A percentile compares a stretch with the other conserved stretches of the same genome.
phyloP scores from a whole-genome alignment of 2,888 invertebrate species.

The Meliscaeva auricollis region DNA sequence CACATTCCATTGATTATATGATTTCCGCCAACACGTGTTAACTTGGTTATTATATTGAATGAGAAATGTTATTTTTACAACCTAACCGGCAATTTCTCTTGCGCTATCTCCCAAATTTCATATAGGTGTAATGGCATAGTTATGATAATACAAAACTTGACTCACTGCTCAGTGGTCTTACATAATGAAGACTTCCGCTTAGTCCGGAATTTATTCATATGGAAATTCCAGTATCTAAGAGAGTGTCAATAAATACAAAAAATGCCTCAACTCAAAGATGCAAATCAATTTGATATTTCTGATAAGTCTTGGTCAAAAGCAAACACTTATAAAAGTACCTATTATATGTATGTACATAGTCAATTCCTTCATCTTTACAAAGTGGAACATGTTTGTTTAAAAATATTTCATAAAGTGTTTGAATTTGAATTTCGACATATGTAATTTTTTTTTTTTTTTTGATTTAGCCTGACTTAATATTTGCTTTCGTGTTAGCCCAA shows the following conservation, averaged over 20 bases:
- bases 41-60: not conserved
- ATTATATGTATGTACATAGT: not conserved
- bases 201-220: not conserved
- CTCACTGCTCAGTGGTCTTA: conserved; percentile 3
- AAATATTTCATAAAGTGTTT: conserved; percentile 38
- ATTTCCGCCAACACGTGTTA: not conserved
- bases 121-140: not conserved
- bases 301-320: not conserved
- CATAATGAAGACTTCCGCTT: not conserved
- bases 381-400: conserved; percentile 60
- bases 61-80: not conserved
- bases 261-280: not conserved
- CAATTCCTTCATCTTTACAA: conserved; percentile 9
- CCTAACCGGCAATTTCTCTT: not conserved
- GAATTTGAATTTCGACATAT: conserved; percentile 47
- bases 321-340: not conserved
- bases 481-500: conserved; percentile 48
- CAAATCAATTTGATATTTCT: not conserved
- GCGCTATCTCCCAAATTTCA: not conserved
- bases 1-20: not conserved
- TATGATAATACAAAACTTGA: conserved; percentile 4
- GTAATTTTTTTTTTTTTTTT: conserved; percentile 13
- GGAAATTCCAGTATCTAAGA: not conserved
- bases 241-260: not conserved
- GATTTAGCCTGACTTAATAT: conserved; percentile 44